Evolutionary conservation across 2,113 vertebrate species (phyloP).

Genomic region (Paradoxurus hermaphroditus): DNA sequence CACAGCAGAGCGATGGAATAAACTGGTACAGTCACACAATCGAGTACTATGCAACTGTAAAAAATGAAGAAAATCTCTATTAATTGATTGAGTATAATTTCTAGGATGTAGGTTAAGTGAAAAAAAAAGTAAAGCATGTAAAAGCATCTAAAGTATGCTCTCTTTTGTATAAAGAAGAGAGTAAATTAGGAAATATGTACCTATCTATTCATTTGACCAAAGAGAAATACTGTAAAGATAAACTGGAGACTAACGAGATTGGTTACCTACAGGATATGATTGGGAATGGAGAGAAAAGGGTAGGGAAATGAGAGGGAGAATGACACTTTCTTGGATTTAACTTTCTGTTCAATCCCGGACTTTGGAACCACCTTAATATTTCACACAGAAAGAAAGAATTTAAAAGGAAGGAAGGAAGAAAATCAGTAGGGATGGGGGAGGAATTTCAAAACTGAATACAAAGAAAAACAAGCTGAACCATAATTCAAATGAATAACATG

Average conservation of each 20-base stretch:
- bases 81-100: not conserved
- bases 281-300: not conserved
- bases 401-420: not conserved
- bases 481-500: slow-evolving; percentile 8
- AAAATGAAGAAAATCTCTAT: not conserved
- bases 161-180: not conserved
- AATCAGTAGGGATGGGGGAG: not conserved
- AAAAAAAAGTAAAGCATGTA: not conserved
- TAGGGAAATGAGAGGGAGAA: not conserved
- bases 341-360: not conserved
- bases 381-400: not conserved
- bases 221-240: not conserved
- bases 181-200: not conserved
- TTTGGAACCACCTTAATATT: not conserved
- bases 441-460: not conserved
- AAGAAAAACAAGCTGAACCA: not conserved
- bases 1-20: not conserved
- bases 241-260: not conserved
- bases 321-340: not conserved
- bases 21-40: not conserved
- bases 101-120: not conserved
- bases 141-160: not conserved
- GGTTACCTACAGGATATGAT: not conserved
- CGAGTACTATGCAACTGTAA: not conserved
- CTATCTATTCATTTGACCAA: not conserved